Conservation (phyloP, 2,113 vertebrate species). For the Polyodon spathula region DNA sequence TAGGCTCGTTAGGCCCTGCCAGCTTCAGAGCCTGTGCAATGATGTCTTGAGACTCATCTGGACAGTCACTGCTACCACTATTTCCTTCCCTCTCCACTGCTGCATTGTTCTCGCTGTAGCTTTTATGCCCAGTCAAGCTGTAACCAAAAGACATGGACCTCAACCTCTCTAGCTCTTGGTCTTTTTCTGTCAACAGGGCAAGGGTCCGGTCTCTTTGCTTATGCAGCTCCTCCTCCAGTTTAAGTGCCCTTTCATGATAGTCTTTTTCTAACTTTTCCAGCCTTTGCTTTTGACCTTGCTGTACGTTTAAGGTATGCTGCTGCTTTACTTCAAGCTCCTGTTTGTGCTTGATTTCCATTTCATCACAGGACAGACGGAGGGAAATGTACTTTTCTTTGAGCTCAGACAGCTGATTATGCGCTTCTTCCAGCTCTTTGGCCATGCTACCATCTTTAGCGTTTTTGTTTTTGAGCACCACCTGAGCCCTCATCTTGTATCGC, state of each 20-base stretch:
- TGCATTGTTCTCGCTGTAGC: neutral
- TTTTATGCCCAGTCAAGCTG: conserved; percentile 24
- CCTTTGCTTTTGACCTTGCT: conserved; percentile 71
- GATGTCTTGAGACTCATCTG: conserved; percentile 24
- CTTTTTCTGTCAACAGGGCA: conserved; percentile 80
- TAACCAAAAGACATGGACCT: conserved; percentile 34
- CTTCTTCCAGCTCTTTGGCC: conserved; percentile 75
- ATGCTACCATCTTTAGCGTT: conserved; percentile 64
- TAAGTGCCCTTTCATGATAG: conserved; percentile 62
- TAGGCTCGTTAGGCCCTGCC: conserved; percentile 53
- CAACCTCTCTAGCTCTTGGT: conserved; percentile 76
- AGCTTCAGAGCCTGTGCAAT: conserved; percentile 58
- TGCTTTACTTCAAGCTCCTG: conserved; percentile 51
- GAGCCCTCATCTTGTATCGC: conserved; percentile 80
- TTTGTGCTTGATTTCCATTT: conserved; percentile 51
- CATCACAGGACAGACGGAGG: conserved; percentile 70
- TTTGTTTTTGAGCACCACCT: conserved; percentile 84
- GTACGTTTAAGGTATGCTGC: conserved; percentile 47
- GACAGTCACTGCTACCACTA: rapidly evolving
- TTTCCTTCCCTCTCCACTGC: neutral
- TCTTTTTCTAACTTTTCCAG: conserved; percentile 55
- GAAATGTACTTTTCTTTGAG: conserved; percentile 80
- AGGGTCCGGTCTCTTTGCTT: conserved; percentile 80
- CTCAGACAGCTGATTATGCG: conserved; percentile 73
- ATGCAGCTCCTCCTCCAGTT: conserved; percentile 82